These are phyloP conservation scores for Glareola pratincola DNA, from an alignment of 2,113 vertebrate species.

Conservation along the genomic window DNA sequence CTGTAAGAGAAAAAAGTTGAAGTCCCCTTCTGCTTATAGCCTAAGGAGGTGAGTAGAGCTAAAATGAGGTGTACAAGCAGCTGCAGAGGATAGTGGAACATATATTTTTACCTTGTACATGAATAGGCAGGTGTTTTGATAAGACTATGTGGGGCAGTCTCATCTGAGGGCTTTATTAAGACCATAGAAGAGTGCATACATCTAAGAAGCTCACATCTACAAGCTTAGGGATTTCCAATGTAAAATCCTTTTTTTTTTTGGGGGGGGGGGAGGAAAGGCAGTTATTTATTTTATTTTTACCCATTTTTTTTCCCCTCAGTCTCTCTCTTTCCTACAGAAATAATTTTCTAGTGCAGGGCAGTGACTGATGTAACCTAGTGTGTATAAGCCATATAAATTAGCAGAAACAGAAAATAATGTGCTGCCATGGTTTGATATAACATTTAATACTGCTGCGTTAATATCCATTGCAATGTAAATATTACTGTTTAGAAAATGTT, in stretches of 20 bases:
- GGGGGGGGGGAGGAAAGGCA: neutral
- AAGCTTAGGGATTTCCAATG: neutral
- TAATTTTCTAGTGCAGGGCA: neutral
- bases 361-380: neutral
- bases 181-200: neutral
- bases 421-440: neutral
- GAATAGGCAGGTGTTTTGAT: neutral
- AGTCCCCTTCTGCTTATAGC: neutral
- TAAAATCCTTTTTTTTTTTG: neutral
- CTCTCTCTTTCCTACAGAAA: neutral
- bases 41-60: neutral
- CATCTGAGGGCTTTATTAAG: neutral
- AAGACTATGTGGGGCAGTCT: neutral
- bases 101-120: accelerated
- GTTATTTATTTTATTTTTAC: neutral
- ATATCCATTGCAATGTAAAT: constrained; percentile 37
- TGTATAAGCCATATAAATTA: neutral
- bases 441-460: neutral
- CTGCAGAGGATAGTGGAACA: neutral
- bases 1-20: neutral
- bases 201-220: neutral
- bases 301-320: neutral
- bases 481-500: constrained; percentile 19
- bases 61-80: neutral
- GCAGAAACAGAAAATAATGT: neutral